Conservation (phyloP, 2,797 vertebrate genomes). For the Prionace glauca region DNA sequence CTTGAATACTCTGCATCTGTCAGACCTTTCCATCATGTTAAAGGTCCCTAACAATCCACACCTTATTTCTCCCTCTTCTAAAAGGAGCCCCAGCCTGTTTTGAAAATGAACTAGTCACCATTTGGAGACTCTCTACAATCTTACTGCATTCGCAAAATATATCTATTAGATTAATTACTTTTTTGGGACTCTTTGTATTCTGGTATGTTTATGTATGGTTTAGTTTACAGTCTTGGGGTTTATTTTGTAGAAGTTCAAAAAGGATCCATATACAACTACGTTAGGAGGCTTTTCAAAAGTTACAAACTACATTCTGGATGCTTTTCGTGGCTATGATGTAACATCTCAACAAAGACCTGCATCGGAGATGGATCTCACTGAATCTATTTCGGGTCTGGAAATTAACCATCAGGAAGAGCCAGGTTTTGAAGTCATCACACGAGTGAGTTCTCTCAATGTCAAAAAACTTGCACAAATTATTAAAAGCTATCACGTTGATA, state of each 20-base stretch:
- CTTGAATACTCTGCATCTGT: not conserved
- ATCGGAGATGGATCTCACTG: conserved; percentile 80
- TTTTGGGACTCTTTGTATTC: not conserved
- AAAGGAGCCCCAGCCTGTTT: not conserved
- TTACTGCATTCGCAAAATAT: not conserved
- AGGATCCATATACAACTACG: conserved; percentile 79
- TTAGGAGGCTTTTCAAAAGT: conserved; percentile 88
- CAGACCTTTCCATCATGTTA: too few relatives aligned
- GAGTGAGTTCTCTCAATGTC: conserved; percentile 61
- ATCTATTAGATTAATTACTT: not conserved
- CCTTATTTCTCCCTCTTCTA: not conserved
- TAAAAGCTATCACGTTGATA: conserved; percentile 14
- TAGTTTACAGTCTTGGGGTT: conserved; percentile 30
- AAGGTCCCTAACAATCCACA: not conserved
- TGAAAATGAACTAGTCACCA: not conserved
- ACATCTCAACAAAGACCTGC: conserved; percentile 75
- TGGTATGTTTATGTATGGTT: not conserved
- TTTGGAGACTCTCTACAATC: not conserved
- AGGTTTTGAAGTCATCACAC: conserved; percentile 91
- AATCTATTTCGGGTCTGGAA: conserved; percentile 83
- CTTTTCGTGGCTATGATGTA: conserved; percentile 66
- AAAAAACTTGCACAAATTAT: conserved; percentile 33
- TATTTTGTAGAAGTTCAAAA: conserved; percentile 72
- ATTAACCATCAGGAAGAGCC: conserved; percentile 94
- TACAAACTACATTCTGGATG: conserved; percentile 86